These are phyloP conservation scores for Drosophila trichaetosa DNA, from an alignment of 2,888 invertebrate species.

Conservation along the genomic window DNA sequence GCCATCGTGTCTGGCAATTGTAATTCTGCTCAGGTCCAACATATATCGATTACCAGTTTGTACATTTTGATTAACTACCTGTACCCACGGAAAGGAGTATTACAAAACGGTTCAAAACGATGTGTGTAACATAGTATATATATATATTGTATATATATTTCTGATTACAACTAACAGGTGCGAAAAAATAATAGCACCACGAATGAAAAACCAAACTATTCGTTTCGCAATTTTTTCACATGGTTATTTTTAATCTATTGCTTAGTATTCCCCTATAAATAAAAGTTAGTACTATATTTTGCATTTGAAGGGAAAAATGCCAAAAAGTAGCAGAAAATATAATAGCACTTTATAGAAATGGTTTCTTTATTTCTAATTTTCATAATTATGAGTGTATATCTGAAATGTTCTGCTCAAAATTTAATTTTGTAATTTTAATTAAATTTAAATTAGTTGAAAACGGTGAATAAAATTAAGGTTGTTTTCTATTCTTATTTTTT, in stretches of 20 bases:
- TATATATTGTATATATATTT: neutral
- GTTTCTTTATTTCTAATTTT: neutral
- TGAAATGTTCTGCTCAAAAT: too few relatives aligned
- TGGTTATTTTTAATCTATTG: neutral
- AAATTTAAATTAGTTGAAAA: neutral
- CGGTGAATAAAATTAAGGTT: neutral
- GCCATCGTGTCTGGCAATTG: constrained; percentile 56
- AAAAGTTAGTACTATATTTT: neutral
- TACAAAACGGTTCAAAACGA: neutral
- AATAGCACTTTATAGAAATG: neutral
- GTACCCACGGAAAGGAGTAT: neutral
- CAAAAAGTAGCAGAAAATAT: neutral
- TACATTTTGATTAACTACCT: neutral
- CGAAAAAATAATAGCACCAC: neutral
- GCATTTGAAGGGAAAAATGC: too few relatives aligned
- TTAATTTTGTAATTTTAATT: neutral
- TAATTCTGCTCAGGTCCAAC: constrained; percentile 46
- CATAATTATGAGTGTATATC: neutral
- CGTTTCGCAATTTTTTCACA: neutral
- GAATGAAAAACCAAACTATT: neutral
- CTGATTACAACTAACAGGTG: neutral
- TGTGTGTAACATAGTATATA: neutral
- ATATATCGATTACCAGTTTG: constrained; percentile 38
- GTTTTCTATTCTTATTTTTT: neutral
- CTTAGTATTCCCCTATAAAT: neutral